phyloP scores from a whole-genome alignment of 1,140 invertebrate genomes.

The Macrobrachium rosenbergii region DNA sequence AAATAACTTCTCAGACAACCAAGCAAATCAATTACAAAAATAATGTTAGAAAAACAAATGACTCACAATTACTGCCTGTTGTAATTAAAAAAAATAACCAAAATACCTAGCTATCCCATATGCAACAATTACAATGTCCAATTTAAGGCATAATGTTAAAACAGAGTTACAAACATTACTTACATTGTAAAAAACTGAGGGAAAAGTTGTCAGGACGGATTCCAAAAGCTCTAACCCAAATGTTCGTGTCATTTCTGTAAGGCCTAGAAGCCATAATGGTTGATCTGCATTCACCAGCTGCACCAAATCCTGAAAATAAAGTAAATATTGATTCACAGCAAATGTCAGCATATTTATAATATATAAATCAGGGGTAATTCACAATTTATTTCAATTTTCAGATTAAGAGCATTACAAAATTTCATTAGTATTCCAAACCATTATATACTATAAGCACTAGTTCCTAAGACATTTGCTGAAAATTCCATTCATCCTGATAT shows the following conservation, averaged over 20 bases:
- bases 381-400: no score
- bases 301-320: conserved; percentile 84
- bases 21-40: no score
- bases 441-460: no score
- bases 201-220: conserved; percentile 91
- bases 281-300: conserved; percentile 97
- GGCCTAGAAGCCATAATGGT: conserved; percentile 93
- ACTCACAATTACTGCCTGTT: not conserved
- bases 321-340: conserved; percentile 7
- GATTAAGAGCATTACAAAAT: no score
- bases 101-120: not conserved
- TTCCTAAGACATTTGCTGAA: no score
- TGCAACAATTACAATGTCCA: not conserved
- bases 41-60: not conserved
- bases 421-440: no score
- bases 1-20: no score
- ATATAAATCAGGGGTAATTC: not conserved
- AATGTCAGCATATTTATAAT: not conserved
- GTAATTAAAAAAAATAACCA: not conserved
- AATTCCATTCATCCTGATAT: no score
- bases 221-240: conserved; percentile 97
- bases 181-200: conserved; percentile 93
- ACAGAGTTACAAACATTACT: conserved; percentile 18
- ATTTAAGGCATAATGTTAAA: not conserved
- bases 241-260: conserved; percentile 97